These are phyloP conservation scores for Cyprinodon tularosa DNA, from an alignment of 2,113 vertebrate genomes.

Conservation along the genomic window DNA sequence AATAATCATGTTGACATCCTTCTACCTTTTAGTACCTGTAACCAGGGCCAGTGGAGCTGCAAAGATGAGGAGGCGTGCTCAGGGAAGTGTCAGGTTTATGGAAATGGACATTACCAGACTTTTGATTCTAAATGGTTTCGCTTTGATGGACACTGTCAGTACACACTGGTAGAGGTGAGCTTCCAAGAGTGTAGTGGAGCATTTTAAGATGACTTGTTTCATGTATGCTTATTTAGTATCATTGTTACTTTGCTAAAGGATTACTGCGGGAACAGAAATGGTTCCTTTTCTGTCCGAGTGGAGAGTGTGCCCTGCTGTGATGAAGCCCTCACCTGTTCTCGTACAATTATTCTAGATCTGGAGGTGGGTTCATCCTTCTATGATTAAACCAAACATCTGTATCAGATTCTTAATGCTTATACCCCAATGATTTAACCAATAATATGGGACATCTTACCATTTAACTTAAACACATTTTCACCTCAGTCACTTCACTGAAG, in stretches of 20 bases:
- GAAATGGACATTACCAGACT: constrained; percentile 81
- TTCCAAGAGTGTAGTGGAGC: neutral
- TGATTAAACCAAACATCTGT: neutral
- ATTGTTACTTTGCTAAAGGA: constrained; percentile 69
- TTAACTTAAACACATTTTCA: too few species aligned
- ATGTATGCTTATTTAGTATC: too few species aligned
- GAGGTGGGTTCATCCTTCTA: constrained; percentile 62
- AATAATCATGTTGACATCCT: neutral
- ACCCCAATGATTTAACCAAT: too few species aligned
- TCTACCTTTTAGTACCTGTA: constrained; percentile 62
- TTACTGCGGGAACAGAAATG: constrained; percentile 65
- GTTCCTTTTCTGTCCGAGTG: constrained; percentile 80
- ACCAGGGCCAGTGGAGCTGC: constrained; percentile 73
- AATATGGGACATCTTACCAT: too few species aligned
- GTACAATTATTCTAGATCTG: constrained; percentile 77
- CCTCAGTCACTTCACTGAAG: too few species aligned
- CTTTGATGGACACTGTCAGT: constrained; percentile 80
- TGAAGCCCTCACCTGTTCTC: constrained; percentile 84
- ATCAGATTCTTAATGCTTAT: too few species aligned
- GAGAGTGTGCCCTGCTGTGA: constrained; percentile 88
- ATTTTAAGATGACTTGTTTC: too few species aligned
- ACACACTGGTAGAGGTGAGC: constrained; percentile 76
- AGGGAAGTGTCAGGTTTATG: constrained; percentile 78
- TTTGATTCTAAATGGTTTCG: constrained; percentile 80
- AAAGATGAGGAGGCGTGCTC: constrained; percentile 51